Evolutionary conservation across 53 echinoderm and acorn worm genomes (phyloP).

Genomic region (Paracentrotus lividus): DNA sequence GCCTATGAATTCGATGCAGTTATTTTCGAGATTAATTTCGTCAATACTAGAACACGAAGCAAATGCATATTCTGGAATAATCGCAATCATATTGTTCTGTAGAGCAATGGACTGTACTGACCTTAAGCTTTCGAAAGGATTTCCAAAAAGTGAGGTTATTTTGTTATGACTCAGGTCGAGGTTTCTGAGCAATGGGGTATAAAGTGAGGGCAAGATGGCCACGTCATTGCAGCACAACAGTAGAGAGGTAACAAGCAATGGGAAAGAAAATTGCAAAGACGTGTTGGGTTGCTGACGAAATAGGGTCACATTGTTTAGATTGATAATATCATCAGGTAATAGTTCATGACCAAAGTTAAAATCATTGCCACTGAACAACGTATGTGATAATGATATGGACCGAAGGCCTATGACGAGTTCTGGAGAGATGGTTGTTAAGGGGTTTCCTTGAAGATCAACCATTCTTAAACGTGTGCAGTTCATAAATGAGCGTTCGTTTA

Average conservation of each 20-base stretch:
- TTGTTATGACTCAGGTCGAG: slow-evolving; percentile 5
- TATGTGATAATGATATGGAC: background rate
- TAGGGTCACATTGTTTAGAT: background rate
- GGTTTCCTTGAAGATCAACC: background rate
- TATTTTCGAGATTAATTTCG: background rate
- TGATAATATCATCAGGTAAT: background rate
- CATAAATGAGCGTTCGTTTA: background rate
- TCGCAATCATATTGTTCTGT: background rate
- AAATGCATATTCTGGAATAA: background rate
- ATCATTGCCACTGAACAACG: background rate
- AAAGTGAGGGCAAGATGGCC: background rate
- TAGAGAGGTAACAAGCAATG: background rate
- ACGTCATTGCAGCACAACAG: background rate
- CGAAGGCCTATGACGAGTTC: background rate
- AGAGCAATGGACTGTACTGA: background rate
- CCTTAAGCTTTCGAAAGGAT: background rate
- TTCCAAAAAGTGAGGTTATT: background rate
- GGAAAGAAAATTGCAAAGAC: background rate
- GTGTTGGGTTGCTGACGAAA: background rate
- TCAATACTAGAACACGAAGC: background rate
- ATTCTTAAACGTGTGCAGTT: background rate
- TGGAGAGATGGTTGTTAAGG: background rate
- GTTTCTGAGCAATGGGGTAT: background rate
- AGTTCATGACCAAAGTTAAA: background rate
- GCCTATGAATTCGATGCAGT: background rate